Conservation (phyloP, 2,113 vertebrate genomes). For the Uropsilus gracilis region DNA sequence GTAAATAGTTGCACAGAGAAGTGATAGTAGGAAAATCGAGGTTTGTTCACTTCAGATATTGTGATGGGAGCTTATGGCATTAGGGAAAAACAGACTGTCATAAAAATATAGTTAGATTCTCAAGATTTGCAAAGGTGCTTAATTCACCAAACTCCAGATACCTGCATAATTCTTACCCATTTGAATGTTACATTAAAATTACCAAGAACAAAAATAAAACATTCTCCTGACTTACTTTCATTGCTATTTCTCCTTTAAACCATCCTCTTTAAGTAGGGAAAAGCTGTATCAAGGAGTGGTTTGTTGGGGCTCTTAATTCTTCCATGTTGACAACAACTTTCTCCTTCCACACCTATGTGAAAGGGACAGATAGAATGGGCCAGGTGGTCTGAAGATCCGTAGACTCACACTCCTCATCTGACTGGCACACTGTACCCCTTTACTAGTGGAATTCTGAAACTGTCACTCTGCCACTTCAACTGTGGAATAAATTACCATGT, state of each 20-base stretch:
- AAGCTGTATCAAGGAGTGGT: not conserved
- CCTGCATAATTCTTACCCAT: not conserved
- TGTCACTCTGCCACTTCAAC: not conserved
- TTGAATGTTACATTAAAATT: not conserved
- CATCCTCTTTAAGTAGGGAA: not conserved
- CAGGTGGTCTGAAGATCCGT: not conserved
- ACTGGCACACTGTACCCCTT: not conserved
- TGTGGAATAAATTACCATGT: not conserved
- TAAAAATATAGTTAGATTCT: not conserved
- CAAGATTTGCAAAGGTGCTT: not conserved
- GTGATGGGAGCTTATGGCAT: not conserved
- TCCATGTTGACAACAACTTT: not conserved
- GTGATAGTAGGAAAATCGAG: not conserved
- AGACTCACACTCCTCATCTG: not conserved
- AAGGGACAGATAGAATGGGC: not conserved
- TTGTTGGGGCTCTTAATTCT: not conserved
- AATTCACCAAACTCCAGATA: not conserved
- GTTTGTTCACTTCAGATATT: not conserved
- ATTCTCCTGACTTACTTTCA: not conserved
- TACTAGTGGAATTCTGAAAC: not conserved
- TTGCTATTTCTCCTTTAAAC: not conserved
- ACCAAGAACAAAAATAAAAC: not conserved
- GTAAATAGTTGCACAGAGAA: not conserved
- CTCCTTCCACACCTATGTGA: not conserved
- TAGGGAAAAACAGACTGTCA: not conserved